Base-by-base conservation (phyloP, 1,140 invertebrate genomes). In the Yoshiicerus persimilis region DNA sequence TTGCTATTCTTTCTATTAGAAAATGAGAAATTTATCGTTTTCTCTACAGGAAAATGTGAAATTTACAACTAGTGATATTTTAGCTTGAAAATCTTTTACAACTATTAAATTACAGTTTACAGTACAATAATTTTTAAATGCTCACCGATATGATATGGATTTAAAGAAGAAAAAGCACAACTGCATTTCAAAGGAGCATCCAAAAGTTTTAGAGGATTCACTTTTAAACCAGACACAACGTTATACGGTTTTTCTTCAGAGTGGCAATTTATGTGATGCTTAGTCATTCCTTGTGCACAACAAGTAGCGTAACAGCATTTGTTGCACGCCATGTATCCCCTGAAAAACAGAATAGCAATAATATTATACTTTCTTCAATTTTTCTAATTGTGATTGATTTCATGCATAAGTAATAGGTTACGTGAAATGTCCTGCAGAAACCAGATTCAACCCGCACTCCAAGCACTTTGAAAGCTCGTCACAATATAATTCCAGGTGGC, bases 271-370 rank as follows among this genome's bases (percentile, higher is more conserved):
- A 94, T 92, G 87, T 93, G 93, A 92, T 97, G 96, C 83, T 95
- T 94, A 90, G 95, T 93, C 93, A 96, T 95, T 0, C 96, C 95
- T 87, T 94, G 94, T 92, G 94, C 94, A 92, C 96, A 97, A 87
- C 95, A 95, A 5, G 96, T 96, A 80, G 95, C 93, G 91, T 95
- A 97, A 89, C 95, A 94, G 91, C 96, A 97, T 88, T 95, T 95
- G 64, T 94, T 94, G 92, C 96, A 97, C 87, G 92, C 94, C 88
- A 95, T 93, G 91, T 94, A 94, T 0, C 96, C 96, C 1, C 96
- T 96, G 91, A n/a, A n/a, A n/a, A n/a, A n/a, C n/a, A n/a, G n/a
- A n/a, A n/a, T n/a, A 56, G 2, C 8, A 56, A 5, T 5, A 20
- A 56, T 5, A 47, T 47, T 47, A 41, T 13, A 47, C 4, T 47